phyloP scores from a whole-genome alignment of 2,888 invertebrate genomes.

The Cataglyphis cursor region DNA sequence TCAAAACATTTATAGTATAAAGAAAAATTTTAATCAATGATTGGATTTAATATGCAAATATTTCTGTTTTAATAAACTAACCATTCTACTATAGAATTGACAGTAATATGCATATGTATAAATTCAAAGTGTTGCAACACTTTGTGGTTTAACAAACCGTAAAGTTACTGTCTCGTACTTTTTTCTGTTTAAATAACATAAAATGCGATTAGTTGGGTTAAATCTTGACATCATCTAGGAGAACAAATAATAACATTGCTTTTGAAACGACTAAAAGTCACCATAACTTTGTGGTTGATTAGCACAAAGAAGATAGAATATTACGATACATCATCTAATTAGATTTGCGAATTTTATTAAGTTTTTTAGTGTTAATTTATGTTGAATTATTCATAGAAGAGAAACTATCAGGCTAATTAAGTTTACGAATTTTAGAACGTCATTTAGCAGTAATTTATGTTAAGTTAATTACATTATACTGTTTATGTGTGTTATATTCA shows the following conservation, averaged over 20 bases:
- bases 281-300: not conserved
- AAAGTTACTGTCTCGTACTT: slow-evolving; percentile 5
- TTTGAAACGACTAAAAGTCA: not conserved
- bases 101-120: not conserved
- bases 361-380: not conserved
- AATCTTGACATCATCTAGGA: not conserved
- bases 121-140: not conserved
- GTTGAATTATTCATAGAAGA: not conserved
- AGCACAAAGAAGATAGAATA: not conserved
- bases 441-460: not conserved
- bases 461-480: not conserved
- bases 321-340: not conserved
- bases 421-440: not conserved
- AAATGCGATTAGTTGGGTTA: not conserved
- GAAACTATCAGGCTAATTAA: not conserved
- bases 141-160: not conserved
- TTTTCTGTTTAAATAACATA: slow-evolving; percentile 32
- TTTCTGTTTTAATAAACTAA: not conserved
- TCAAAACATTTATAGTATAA: not conserved
- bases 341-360: not conserved
- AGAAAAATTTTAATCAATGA: not conserved
- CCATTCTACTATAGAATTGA: not conserved
- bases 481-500: not conserved
- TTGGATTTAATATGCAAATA: not conserved
- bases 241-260: slow-evolving; percentile 29